Evolutionary conservation across 2,113 vertebrate species (phyloP), one percentile per base, ranked within the genome.

Genomic region (Apteryx owenii): DNA sequence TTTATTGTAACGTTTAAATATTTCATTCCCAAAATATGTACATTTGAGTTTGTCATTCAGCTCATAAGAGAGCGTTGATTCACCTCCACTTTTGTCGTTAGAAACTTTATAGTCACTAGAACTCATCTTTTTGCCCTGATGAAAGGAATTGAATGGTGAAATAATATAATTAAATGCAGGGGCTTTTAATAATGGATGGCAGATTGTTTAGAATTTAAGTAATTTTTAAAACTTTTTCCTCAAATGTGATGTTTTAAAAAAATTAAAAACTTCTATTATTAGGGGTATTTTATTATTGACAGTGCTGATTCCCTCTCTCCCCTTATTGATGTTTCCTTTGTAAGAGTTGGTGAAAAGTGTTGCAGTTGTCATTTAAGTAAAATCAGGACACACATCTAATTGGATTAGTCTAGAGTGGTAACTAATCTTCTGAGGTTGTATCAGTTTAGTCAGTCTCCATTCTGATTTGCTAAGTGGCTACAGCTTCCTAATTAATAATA

Each of bases 361-460:
- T 93, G 66, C 1, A 28, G 40, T 33, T 89, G 64, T 89, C 85
- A 69, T 72, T 51, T 71, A 81, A 64, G 38, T 79, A 89, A 94
- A 96, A 65, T 70, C 64, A 85, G 93, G 91, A 79, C 92, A 56
- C 51, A 10, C 9, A 19, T 28, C 20, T 85, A 51, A 90, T 69
- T 81, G 80, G 61, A 84, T 95, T 93, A 85, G 51, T 23, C 42
- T 72, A 29, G 38, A 75, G 61, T 36, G 77, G 38, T 93, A 95
- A 85, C 94, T 89, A 76, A 87, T 95, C 61, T 65, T 66, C 70
- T 62, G 81, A 82, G 84, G n/a, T 29, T 88, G 50, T 91, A 88
- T 89, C 40, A 42, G 20, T 84, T 90, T 68, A 93, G 70, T 78
- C 85, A 0, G 0, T 56, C 78, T 90, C 71, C 11, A 2, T 66